phyloP scores from a whole-genome alignment of 2,888 invertebrate species.

The Leistus spinibarbis region DNA sequence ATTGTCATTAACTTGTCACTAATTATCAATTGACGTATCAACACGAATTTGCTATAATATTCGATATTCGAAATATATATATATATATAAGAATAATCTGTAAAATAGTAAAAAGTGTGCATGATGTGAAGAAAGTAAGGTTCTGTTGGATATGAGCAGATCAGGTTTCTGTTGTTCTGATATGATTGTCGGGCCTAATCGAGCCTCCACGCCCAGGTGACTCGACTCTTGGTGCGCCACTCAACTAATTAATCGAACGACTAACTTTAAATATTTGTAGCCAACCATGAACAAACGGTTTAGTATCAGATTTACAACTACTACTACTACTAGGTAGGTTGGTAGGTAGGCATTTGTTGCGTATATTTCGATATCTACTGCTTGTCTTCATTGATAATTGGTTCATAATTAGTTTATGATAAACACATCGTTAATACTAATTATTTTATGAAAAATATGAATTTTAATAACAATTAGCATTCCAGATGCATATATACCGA shows the following conservation, averaged over 20 bases:
- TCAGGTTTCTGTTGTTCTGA: conserved; percentile 6
- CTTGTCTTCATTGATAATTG: background rate
- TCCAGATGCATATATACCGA: too few relatives aligned
- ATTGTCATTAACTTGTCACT: background rate
- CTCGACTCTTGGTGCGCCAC: background rate
- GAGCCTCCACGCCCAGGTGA: conserved; percentile 8
- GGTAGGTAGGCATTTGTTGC: background rate
- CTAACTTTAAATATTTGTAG: background rate
- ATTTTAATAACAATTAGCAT: too few relatives aligned
- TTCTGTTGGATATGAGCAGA: background rate
- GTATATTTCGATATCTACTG: background rate
- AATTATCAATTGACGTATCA: background rate
- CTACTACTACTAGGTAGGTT: too few relatives aligned
- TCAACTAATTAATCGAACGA: conserved; percentile 4
- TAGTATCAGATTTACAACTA: background rate
- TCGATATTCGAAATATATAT: background rate
- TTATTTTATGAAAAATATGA: too few relatives aligned
- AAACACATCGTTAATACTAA: too few relatives aligned
- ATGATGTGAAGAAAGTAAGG: background rate
- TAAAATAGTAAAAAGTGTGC: background rate
- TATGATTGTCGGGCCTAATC: conserved; percentile 8
- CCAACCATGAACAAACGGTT: background rate
- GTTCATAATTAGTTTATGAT: too few relatives aligned
- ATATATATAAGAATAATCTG: too few relatives aligned
- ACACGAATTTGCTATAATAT: background rate